Percentiles rank a stretch among this genome's conserved stretches.
Evolutionary conservation across 2,113 vertebrate genomes (phyloP).

Genomic region (Sinocyclocheilus anshuiensis): DNA sequence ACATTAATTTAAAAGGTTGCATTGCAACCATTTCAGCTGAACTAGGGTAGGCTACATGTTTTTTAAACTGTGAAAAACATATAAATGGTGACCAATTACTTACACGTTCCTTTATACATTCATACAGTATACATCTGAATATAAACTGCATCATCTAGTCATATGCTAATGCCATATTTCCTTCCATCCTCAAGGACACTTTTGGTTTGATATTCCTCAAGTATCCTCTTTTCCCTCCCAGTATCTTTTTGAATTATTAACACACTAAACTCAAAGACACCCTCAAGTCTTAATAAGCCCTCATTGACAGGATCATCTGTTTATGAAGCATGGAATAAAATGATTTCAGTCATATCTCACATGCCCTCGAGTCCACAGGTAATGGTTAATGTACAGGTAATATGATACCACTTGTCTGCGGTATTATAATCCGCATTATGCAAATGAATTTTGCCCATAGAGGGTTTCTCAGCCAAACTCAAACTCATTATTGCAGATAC

Average conservation of each 20-base stretch:
- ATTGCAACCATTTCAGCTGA: too few species aligned
- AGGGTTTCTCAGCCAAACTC: not conserved
- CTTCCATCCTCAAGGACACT: not conserved
- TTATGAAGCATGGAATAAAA: slow-evolving; percentile 19
- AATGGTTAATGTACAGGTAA: not conserved
- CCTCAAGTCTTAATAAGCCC: slow-evolving; percentile 4
- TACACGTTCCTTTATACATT: not conserved
- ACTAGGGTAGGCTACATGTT: too few species aligned
- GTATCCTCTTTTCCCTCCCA: not conserved
- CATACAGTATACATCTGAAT: not conserved
- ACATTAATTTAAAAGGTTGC: not conserved
- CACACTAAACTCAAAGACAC: not conserved
- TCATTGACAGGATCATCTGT: slow-evolving; percentile 9
- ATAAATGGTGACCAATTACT: not conserved
- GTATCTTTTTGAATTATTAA: slow-evolving; percentile 20
- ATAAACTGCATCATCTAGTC: not conserved
- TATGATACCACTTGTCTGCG: not conserved
- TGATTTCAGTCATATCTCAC: slow-evolving; percentile 7
- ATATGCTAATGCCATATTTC: not conserved
- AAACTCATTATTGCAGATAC: slow-evolving; percentile 9
- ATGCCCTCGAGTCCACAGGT: slow-evolving; percentile 10
- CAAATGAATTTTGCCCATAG: not conserved
- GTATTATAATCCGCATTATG: not conserved
- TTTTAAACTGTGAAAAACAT: not conserved
- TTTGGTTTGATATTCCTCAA: slow-evolving; percentile 2